Percentiles rank a stretch among this genome's conserved stretches.
Evolutionary conservation across 2,797 vertebrate species (phyloP).

Genomic region (Luscinia luscinia): DNA sequence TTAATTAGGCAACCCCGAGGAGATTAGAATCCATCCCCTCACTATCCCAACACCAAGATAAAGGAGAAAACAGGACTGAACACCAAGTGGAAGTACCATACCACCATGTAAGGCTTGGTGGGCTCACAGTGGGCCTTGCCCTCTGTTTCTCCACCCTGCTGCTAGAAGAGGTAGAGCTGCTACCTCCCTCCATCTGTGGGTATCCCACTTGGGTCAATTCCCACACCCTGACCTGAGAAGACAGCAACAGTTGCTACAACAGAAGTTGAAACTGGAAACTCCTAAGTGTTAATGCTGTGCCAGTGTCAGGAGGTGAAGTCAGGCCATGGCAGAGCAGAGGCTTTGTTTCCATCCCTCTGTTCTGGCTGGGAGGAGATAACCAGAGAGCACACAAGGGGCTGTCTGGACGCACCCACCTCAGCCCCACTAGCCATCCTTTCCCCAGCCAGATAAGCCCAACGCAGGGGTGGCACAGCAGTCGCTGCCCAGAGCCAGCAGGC

Average conservation of each 20-base stretch:
- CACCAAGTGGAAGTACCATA: background rate
- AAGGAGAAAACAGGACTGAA: background rate
- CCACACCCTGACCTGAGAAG: background rate
- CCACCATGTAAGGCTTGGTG: fast-evolving
- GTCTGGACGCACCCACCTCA: too few species aligned
- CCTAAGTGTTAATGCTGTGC: background rate
- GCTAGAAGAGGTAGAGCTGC: background rate
- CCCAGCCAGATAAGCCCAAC: fast-evolving
- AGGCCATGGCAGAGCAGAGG: background rate
- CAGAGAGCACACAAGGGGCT: background rate
- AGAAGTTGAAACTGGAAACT: background rate
- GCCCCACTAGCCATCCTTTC: background rate
- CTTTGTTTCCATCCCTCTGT: background rate
- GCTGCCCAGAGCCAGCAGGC: too few species aligned
- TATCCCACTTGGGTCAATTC: background rate
- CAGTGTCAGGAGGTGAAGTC: background rate
- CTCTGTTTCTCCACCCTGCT: background rate
- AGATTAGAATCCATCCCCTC: background rate
- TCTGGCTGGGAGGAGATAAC: background rate
- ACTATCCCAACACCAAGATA: background rate
- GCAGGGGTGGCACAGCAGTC: background rate
- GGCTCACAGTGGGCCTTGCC: background rate
- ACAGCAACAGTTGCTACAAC: background rate
- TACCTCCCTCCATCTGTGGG: background rate
- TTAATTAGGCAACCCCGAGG: background rate